Base-by-base conservation (phyloP, 1,140 invertebrate species). In the Leptoteleia sp. region DNA sequence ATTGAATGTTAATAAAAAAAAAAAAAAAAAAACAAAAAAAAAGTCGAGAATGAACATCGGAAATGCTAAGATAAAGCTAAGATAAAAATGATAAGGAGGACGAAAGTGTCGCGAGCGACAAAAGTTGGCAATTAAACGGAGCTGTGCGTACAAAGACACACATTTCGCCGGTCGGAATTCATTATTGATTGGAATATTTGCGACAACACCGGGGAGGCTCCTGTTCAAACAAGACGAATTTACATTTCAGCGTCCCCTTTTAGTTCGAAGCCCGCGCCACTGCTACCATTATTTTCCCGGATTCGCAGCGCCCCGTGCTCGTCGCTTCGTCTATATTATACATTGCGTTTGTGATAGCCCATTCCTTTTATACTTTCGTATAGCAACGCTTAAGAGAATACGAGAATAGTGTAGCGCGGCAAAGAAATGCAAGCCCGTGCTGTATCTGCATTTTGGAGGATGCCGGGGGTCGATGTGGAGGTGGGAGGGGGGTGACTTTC, bases 361-460 rank as follows among this genome's bases (percentile, higher is more conserved):
- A 72, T 72, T 72, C 68, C 57, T 62, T 62, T 72, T 72, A 50
- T 54, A 59, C 48, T 47, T 62, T 54, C 57, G 57, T 55, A 64
- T 52, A 62, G 35, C 38, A 29, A 47, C 48, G 55, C 68, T 62
- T 62, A 72, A 62, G 57, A 62, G 68, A 72, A 62, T 64, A 62
- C 45, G 54, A 42, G 67, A 71, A 71, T 31, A 61, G 29, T 38
- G 48, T 55, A 72, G 38, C 29, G 8, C 25, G 31, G 33, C 25
- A 64, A 73, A 73, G 70, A 73, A 72, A 64, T 38, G 37, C 57
- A n/a, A 54, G 17, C 67, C 45, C 27, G 35, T 37, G 25, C 54
- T 59, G 57, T 33, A 64, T 73, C 59, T 64, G 70, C 70, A 73
- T 73, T 64, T 73, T 64, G 38, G 62, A 67, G 62, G 9, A 48